Evolutionary conservation across 2,113 vertebrate genomes (phyloP).

Genomic region (Sphyrna mokarran): DNA sequence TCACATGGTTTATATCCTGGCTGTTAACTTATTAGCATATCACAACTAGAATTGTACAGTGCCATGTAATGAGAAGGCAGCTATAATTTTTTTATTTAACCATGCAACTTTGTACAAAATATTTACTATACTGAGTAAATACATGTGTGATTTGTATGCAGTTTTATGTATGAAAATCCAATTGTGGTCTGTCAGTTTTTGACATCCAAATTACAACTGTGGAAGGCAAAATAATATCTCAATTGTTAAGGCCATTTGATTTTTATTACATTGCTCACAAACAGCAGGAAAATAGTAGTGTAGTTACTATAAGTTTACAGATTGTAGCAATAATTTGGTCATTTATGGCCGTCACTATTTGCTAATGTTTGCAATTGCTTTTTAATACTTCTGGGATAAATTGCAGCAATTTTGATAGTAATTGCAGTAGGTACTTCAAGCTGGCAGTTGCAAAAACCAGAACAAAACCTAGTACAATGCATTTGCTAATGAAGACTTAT

Average conservation of each 20-base stretch:
- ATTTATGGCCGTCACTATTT: neutral
- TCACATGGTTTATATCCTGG: too few species aligned
- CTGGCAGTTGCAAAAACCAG: neutral
- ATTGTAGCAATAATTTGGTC: constrained; percentile 8
- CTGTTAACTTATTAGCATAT: too few species aligned
- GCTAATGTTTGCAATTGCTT: neutral
- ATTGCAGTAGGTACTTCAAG: neutral
- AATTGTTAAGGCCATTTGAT: neutral
- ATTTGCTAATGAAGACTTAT: neutral
- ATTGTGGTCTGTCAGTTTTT: neutral
- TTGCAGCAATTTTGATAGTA: constrained; percentile 26
- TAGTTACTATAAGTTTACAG: neutral
- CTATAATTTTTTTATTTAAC: neutral
- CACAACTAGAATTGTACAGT: neutral
- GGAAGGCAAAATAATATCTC: neutral
- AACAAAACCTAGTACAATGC: neutral
- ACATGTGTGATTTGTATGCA: neutral
- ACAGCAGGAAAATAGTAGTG: too few species aligned
- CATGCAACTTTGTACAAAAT: neutral
- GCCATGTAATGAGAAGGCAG: neutral
- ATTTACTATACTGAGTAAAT: neutral
- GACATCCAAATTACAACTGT: neutral
- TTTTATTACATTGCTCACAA: too few species aligned
- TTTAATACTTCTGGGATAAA: constrained; percentile 25
- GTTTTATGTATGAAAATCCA: neutral